These are phyloP conservation scores for Ornithoptera alexandrae DNA, from an alignment of 2,888 invertebrate species.

Conservation along the genomic window DNA sequence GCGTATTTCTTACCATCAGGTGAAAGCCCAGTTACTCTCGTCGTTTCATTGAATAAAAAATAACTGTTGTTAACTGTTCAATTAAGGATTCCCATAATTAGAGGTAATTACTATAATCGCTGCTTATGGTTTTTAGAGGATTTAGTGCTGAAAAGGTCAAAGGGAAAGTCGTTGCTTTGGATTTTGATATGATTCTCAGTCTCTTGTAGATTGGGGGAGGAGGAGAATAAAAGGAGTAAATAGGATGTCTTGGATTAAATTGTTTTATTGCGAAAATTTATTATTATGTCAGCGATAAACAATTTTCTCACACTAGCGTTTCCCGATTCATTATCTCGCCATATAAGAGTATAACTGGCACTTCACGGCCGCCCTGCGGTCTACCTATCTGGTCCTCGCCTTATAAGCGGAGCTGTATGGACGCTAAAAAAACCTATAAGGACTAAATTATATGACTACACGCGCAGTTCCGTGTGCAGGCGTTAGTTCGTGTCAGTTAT, in stretches of 20 bases:
- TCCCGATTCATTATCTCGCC: constrained; percentile 30
- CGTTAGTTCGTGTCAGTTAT: not conserved
- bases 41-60: too few relatives aligned
- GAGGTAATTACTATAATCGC: too few relatives aligned
- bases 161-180: too few relatives aligned
- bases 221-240: too few relatives aligned
- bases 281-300: constrained; percentile 34
- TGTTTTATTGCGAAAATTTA: constrained; percentile 14
- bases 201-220: too few relatives aligned
- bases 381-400: constrained; percentile 33
- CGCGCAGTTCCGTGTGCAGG: constrained; percentile 21
- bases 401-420: constrained; percentile 30
- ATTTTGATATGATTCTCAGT: too few relatives aligned
- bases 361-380: constrained; percentile 39
- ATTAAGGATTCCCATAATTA: too few relatives aligned
- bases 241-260: not conserved
- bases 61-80: too few relatives aligned
- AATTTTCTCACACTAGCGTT: constrained; percentile 40
- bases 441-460: constrained; percentile 17
- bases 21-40: too few relatives aligned
- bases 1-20: too few relatives aligned
- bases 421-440: constrained; percentile 24
- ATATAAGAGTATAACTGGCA: constrained; percentile 20
- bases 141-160: too few relatives aligned
- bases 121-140: too few relatives aligned